Percentiles rank a stretch among this genome's conserved stretches.
phyloP scores from a whole-genome alignment of 2,797 vertebrate species.

The Sarcoramphus papa region DNA sequence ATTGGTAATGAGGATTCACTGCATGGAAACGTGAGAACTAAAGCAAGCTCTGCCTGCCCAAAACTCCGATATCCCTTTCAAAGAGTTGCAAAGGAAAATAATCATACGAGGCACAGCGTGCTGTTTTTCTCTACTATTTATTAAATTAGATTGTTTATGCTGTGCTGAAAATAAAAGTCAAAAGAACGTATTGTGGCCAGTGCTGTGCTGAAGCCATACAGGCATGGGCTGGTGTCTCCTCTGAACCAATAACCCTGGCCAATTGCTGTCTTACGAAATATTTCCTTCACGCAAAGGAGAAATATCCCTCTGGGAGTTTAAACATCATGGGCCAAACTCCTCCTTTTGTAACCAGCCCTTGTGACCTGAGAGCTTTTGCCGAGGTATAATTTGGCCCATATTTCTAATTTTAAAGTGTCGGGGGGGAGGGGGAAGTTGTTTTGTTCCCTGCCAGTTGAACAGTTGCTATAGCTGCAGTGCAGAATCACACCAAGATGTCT shows the following conservation, averaged over 20 bases:
- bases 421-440: background rate
- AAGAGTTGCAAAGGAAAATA: background rate
- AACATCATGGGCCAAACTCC: background rate
- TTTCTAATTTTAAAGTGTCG: conserved; percentile 6
- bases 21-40: background rate
- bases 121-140: background rate
- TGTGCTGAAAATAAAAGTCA: background rate
- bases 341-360: background rate
- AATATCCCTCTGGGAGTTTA: background rate
- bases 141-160: background rate
- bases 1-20: conserved; percentile 21
- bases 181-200: background rate
- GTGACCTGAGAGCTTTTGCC: background rate
- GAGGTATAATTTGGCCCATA: background rate
- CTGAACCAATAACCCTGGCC: background rate
- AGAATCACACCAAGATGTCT: background rate
- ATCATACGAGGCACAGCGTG: background rate
- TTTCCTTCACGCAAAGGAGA: background rate
- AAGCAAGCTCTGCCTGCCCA: background rate
- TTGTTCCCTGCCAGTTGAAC: background rate
- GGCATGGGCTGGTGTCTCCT: background rate
- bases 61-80: background rate
- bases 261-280: background rate
- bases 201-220: background rate
- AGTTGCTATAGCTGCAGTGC: conserved; percentile 59